These are phyloP conservation scores for Phyllopteryx taeniolatus DNA, from an alignment of 2,113 vertebrate genomes.

Conservation along the genomic window DNA sequence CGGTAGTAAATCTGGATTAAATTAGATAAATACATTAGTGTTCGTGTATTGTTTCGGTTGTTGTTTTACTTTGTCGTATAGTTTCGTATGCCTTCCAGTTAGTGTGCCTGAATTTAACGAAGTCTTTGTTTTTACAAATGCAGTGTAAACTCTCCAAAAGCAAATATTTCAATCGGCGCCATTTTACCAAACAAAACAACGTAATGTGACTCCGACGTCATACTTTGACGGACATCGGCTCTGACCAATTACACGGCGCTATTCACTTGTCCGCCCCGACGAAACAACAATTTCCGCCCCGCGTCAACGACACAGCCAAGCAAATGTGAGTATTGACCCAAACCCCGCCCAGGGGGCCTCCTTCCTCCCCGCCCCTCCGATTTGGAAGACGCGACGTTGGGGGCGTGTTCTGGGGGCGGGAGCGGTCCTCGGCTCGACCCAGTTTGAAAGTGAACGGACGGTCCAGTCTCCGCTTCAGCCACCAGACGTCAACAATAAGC, in stretches of 20 bases:
- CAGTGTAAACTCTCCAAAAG: not conserved
- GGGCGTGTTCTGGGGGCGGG: conserved; percentile 50
- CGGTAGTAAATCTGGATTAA: not conserved
- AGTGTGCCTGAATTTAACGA: not conserved
- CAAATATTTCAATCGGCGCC: conserved; percentile 9
- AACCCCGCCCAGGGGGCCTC: not conserved
- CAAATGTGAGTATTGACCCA: accelerated
- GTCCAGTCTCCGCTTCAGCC: conserved; percentile 48
- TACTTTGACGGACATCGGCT: not conserved
- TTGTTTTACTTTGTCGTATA: not conserved
- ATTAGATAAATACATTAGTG: not conserved
- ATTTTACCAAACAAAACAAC: conserved; percentile 3
- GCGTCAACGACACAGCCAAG: conserved; percentile 31
- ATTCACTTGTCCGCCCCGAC: not conserved
- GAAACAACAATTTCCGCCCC: conserved; percentile 20
- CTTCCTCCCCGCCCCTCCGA: conserved; percentile 19
- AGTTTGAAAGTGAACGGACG: conserved; percentile 62
- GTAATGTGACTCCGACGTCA: conserved; percentile 10
- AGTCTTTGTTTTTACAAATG: not conserved
- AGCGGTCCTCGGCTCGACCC: conserved; percentile 45
- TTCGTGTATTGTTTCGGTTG: not conserved
- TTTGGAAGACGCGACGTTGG: conserved; percentile 23
- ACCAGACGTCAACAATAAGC: conserved; percentile 54
- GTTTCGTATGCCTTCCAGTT: not conserved
- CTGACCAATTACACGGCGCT: conserved; percentile 9